phyloP scores from a whole-genome alignment of 2,113 vertebrate genomes.

The Phoxinus phoxinus region DNA sequence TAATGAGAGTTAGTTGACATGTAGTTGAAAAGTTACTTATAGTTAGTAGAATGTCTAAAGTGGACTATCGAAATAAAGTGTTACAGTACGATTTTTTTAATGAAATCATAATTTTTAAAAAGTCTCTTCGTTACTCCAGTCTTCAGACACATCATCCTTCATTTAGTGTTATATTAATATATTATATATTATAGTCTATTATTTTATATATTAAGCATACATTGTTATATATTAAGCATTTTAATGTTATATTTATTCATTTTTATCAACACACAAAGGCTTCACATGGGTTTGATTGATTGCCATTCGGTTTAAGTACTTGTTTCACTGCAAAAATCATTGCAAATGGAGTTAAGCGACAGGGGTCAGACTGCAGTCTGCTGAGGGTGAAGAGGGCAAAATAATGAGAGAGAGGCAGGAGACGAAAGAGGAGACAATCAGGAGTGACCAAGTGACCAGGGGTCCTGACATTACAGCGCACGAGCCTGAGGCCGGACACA shows the following conservation, averaged over 20 bases:
- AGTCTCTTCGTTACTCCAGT: too few relatives aligned
- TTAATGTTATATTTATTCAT: not conserved
- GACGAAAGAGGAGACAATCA: constrained; percentile 19
- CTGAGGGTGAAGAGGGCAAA: constrained; percentile 3
- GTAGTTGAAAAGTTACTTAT: too few relatives aligned
- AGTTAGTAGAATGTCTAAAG: too few relatives aligned
- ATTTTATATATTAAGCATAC: too few relatives aligned
- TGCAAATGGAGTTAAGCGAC: constrained; percentile 46
- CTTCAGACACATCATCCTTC: too few relatives aligned
- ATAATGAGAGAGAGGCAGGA: constrained; percentile 1
- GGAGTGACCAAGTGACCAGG: constrained; percentile 13
- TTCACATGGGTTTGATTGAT: not conserved
- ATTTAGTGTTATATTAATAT: not conserved
- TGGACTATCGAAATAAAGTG: too few relatives aligned
- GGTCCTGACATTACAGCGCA: constrained; percentile 46
- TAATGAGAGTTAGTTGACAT: too few relatives aligned
- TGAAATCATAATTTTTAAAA: too few relatives aligned
- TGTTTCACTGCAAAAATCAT: constrained; percentile 46
- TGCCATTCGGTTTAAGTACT: constrained; percentile 19
- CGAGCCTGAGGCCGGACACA: constrained; percentile 19
- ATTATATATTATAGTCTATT: too few relatives aligned
- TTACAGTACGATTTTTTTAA: not conserved
- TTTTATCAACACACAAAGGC: constrained; percentile 1
- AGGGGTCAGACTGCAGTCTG: constrained; percentile 41
- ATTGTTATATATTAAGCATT: too few relatives aligned